Conservation (phyloP, 1,140 invertebrate species). For the Galleria mellonella region DNA sequence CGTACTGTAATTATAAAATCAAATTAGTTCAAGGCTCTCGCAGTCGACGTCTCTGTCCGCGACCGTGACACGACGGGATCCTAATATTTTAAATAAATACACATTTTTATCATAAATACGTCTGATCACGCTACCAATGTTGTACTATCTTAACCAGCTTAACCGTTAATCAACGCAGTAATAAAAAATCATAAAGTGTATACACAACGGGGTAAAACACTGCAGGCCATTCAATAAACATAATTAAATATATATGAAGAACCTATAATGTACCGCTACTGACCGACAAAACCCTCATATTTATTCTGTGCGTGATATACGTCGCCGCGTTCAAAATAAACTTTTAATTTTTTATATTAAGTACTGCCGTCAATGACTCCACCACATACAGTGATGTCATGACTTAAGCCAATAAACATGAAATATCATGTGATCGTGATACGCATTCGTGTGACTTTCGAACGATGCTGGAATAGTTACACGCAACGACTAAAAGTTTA, state of each 20-base stretch:
- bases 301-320: slow-evolving; percentile 32
- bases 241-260: slow-evolving; percentile 20
- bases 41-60: no score
- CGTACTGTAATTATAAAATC: no score
- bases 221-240: slow-evolving; percentile 16
- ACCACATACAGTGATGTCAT: slow-evolving; percentile 58
- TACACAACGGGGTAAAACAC: not conserved
- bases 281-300: slow-evolving; percentile 24
- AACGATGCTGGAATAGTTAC: no score
- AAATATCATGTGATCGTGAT: slow-evolving; percentile 52
- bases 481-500: slow-evolving; percentile 11
- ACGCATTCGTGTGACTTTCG: slow-evolving; percentile 40
- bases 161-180: not conserved
- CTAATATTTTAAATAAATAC: no score
- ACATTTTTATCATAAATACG: no score
- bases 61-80: no score
- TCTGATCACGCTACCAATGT: no score
- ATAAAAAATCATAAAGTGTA: not conserved
- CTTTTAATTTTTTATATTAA: slow-evolving; percentile 43
- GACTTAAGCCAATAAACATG: slow-evolving; percentile 58
- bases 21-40: no score
- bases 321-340: slow-evolving; percentile 40
- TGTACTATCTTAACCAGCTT: not conserved
- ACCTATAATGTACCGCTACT: slow-evolving; percentile 27
- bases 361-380: slow-evolving; percentile 33